These are phyloP conservation scores for Prietella phreatophila DNA, from an alignment of 2,113 vertebrate species.

Conservation along the genomic window DNA sequence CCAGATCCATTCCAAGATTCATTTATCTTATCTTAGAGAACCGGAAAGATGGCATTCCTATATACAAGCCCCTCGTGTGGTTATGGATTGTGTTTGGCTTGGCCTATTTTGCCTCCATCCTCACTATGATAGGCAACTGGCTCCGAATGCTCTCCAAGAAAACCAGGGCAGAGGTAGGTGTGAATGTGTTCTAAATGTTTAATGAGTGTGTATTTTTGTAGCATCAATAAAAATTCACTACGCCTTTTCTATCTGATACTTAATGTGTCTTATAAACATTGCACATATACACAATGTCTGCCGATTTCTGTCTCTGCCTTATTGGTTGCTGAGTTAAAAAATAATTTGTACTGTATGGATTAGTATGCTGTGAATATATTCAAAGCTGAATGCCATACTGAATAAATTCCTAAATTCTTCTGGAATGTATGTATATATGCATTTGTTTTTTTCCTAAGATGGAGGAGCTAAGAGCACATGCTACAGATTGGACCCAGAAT, in stretches of 20 bases:
- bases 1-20: neutral
- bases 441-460: constrained; percentile 70
- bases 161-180: constrained; percentile 83
- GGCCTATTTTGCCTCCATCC: constrained; percentile 91
- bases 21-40: constrained; percentile 55
- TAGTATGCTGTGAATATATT: neutral
- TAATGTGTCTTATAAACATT: neutral
- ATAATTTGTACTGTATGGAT: neutral
- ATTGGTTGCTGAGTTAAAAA: neutral
- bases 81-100: constrained; percentile 89
- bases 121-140: constrained; percentile 92
- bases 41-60: constrained; percentile 55
- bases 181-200: neutral
- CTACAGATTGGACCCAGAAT: constrained; percentile 86
- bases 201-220: neutral
- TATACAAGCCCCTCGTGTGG: constrained; percentile 86
- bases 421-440: neutral
- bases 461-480: constrained; percentile 87
- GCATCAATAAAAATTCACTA: neutral
- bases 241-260: neutral
- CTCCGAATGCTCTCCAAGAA: constrained; percentile 81
- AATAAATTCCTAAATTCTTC: constrained; percentile 1
- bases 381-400: neutral
- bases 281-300: neutral
- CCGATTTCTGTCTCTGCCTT: neutral